Evolutionary conservation across 1,140 invertebrate genomes (phyloP), one percentile per base, ranked within the genome.

Genomic region (Dreissena polymorpha): DNA sequence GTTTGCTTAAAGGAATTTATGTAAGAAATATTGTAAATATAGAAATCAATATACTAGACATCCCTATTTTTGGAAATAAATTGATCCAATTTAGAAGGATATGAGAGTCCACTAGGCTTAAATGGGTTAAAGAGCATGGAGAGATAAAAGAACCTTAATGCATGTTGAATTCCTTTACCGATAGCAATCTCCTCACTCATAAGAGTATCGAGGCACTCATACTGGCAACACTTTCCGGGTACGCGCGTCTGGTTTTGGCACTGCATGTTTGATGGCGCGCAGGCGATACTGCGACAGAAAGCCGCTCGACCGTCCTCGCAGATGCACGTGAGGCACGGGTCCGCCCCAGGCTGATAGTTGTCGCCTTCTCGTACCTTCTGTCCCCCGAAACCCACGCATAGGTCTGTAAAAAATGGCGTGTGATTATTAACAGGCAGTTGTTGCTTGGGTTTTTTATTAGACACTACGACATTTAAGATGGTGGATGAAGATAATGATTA

Each of bases 251-350:
- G 49, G 69, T 72, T 16, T 51, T 10, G 13, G n/a, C 69, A 72
- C 25, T 18, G 10, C 50, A 53, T 53, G 10, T 18, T 18, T 5
- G 69, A 21, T 10, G 39, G 39, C 21, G 16, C n/a, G 49, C 69
- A 72, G 0, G 49, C 50, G 10, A 72, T 72, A 51, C 69, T 72
- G 5, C 69, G 21, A 51, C 69, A 72, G n/a, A 51, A 21, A 1
- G 14, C 16, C 12, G 73, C 18, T 14, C 23, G 16, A 7, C 73
- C 73, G 25, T 64, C 13, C n/a, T 7, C 7, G 51, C 73, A 75
- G n/a, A 49, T 75, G 55, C 73, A 75, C 16, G 57, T 75, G 29
- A 25, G 12, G 29, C 73, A 75, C 27, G 53, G 23, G 55, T 75
- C 60, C 10, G 27, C 5, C 13, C 51, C 21, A 21, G 73, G 73